Conservation (phyloP, 2,888 invertebrate genomes). For the Eilema sororculum region DNA sequence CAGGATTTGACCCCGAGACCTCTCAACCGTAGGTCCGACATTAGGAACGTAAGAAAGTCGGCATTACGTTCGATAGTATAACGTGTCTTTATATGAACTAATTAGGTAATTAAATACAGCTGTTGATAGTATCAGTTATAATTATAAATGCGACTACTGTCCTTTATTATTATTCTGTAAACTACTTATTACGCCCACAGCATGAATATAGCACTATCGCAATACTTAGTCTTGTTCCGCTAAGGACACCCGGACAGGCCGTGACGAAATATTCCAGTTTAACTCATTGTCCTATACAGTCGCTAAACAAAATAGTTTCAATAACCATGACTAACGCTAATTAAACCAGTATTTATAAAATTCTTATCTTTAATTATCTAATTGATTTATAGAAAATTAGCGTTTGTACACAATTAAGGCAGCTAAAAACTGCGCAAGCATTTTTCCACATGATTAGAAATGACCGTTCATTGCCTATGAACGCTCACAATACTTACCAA, state of each 20-base stretch:
- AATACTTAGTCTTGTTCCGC: constrained; percentile 1
- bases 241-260: background rate
- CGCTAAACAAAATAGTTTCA: background rate
- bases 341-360: background rate
- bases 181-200: background rate
- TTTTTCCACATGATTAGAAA: too few species aligned
- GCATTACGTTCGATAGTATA: too few species aligned
- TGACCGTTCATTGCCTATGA: background rate
- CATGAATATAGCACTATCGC: background rate
- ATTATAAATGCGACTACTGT: background rate
- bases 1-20: background rate
- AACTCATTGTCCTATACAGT: background rate
- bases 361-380: background rate
- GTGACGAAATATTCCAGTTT: constrained; percentile 6
- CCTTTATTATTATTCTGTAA: background rate
- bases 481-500: background rate
- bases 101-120: background rate
- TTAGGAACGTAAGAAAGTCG: too few species aligned
- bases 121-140: background rate
- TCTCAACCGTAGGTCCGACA: too few species aligned
- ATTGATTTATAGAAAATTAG: background rate
- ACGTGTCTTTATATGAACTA: background rate
- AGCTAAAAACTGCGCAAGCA: background rate
- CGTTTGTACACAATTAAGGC: background rate
- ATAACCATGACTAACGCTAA: background rate